These are phyloP conservation scores for Sepioteuthis lessoniana DNA, from an alignment of 2,888 invertebrate genomes.

Conservation along the genomic window DNA sequence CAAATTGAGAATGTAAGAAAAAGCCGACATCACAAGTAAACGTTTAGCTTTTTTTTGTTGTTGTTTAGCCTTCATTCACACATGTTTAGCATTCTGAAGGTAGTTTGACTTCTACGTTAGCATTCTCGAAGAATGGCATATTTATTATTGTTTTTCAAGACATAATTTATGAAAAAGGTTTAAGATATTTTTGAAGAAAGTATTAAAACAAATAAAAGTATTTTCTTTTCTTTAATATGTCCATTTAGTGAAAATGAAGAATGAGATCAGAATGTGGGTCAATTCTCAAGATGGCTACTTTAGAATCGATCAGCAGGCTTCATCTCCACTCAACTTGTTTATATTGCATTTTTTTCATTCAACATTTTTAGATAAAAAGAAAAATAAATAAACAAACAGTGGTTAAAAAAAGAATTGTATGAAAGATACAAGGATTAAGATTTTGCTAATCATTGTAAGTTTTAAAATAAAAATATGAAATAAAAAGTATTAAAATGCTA, in stretches of 20 bases:
- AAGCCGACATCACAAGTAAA: not conserved
- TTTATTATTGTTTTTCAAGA: not conserved
- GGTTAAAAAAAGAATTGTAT: not conserved
- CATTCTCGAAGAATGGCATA: not conserved
- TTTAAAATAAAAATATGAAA: no score
- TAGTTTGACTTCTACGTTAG: not conserved
- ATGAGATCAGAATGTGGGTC: not conserved
- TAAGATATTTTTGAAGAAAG: not conserved
- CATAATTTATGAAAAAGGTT: not conserved
- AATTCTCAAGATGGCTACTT: not conserved
- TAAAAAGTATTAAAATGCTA: no score
- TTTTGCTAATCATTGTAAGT: no score
- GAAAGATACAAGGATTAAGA: not conserved
- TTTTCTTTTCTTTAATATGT: not conserved
- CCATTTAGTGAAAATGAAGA: not conserved
- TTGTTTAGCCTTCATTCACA: conserved; percentile 10
- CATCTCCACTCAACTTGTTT: not conserved
- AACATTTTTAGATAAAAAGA: not conserved
- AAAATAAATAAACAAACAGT: not conserved
- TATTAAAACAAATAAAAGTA: not conserved
- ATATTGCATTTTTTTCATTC: not conserved
- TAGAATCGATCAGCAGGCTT: not conserved
- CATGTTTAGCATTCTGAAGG: conserved; percentile 7
- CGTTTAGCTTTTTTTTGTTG: not conserved
- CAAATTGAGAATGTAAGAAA: not conserved